Conservation (phyloP, 92 coral and sea anemone species). For the Parazoanthus swiftii region DNA sequence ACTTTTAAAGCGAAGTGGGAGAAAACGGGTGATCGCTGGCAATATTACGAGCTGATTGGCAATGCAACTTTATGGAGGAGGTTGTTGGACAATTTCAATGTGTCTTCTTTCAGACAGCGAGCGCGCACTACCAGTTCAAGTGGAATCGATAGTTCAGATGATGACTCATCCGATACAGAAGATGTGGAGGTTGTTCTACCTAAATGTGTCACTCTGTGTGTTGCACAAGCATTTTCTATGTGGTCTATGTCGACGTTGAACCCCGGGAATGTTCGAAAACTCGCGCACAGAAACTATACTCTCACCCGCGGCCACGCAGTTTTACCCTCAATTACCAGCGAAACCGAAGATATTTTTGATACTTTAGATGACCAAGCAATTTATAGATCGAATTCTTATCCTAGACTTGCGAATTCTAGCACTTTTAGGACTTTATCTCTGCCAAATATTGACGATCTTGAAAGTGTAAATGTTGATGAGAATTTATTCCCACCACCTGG, state of each 20-base stretch:
- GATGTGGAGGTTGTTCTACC: slow-evolving; percentile 78
- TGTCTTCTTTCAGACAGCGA: slow-evolving; percentile 9
- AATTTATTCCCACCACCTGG: slow-evolving; percentile 52
- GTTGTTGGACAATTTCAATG: slow-evolving; percentile 66
- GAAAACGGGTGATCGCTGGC: slow-evolving; percentile 55
- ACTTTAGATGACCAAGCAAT: slow-evolving; percentile 54
- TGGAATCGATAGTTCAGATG: slow-evolving; percentile 44
- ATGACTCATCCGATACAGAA: slow-evolving; percentile 65
- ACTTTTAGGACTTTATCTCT: slow-evolving; percentile 84
- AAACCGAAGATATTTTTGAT: slow-evolving; percentile 67
- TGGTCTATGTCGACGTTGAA: slow-evolving; percentile 90
- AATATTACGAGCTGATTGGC: slow-evolving; percentile 81
- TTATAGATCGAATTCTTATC: slow-evolving; percentile 82
- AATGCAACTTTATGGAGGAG: slow-evolving; percentile 71
- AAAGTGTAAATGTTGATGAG: slow-evolving; percentile 72
- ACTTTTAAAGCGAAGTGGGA: slow-evolving; percentile 89
- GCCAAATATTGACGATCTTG: slow-evolving; percentile 74
- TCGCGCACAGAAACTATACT: slow-evolving; percentile 48
- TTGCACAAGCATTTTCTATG: slow-evolving; percentile 83
- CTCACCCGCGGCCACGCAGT: slow-evolving; percentile 45
- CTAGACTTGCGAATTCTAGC: slow-evolving; percentile 68
- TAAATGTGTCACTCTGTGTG: slow-evolving; percentile 70
- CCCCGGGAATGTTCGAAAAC: slow-evolving; percentile 87
- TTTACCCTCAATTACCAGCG: slow-evolving; percentile 60
- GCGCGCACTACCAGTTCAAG: slow-evolving; percentile 22